A percentile compares a stretch with the other conserved stretches of the same genome.
Conservation (phyloP, 64 coral and sea anemone species). For the Acropora tenuis region DNA sequence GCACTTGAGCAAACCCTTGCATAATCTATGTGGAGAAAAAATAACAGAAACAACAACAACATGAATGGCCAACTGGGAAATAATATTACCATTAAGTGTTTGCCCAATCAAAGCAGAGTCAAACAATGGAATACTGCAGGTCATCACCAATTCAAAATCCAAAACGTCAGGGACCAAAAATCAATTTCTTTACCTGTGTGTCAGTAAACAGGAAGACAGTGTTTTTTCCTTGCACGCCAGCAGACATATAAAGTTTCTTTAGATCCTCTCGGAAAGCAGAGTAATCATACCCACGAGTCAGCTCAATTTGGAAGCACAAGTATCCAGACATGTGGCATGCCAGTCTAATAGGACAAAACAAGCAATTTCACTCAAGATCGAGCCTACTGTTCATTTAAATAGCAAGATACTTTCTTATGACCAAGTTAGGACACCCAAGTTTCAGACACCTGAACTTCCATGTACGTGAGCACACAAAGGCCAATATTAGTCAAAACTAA, state of each 20-base stretch:
- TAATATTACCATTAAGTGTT: too few species aligned
- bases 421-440: too few species aligned
- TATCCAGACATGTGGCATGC: conserved; percentile 97
- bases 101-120: too few species aligned
- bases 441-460: too few species aligned
- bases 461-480: too few species aligned
- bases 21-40: background rate
- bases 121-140: too few species aligned
- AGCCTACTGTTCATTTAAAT: too few species aligned
- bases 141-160: too few species aligned
- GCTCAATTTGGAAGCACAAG: conserved; percentile 95
- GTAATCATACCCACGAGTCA: conserved; percentile 96
- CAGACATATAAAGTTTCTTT: conserved; percentile 86
- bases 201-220: conserved; percentile 98
- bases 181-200: conserved; percentile 70
- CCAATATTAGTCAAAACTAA: too few species aligned
- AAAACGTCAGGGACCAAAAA: background rate
- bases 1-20: too few species aligned
- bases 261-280: conserved; percentile 94
- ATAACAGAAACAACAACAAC: background rate
- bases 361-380: background rate
- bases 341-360: conserved; percentile 43
- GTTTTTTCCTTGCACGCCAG: conserved; percentile 92
- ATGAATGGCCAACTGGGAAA: background rate
- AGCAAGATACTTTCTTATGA: too few species aligned